phyloP scores from a whole-genome alignment of 2,797 vertebrate genomes.

The Pachyuromys duprasi region DNA sequence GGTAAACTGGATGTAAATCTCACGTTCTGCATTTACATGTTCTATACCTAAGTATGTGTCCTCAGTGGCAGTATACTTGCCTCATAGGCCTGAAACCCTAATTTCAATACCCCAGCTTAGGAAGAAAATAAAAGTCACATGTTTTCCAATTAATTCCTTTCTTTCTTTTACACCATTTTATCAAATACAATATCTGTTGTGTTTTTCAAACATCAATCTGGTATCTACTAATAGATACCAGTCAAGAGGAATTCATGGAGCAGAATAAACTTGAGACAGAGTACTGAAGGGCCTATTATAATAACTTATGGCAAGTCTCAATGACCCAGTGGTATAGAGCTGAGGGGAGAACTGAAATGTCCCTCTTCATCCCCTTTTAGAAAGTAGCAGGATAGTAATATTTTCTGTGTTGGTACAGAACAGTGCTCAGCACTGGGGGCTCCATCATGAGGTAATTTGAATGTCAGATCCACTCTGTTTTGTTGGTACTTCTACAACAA shows the following conservation, averaged over 20 bases:
- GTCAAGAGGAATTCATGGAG: slow-evolving; percentile 1
- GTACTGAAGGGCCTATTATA: not conserved
- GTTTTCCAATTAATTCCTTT: not conserved
- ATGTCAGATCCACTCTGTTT: not conserved
- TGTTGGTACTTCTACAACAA: not conserved
- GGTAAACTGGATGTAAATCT: not conserved
- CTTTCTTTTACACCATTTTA: not conserved
- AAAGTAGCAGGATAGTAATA: not conserved
- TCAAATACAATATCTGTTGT: not conserved
- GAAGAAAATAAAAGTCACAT: not conserved
- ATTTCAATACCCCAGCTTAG: not conserved
- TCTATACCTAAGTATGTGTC: not conserved
- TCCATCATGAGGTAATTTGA: not conserved
- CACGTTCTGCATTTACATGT: not conserved
- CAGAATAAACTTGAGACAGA: slow-evolving; percentile 10
- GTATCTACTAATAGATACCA: not conserved
- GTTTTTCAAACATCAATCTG: not conserved
- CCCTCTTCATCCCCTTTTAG: not conserved
- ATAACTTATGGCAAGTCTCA: not conserved
- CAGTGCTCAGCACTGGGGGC: not conserved
- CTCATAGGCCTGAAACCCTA: not conserved
- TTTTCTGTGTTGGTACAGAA: too few species aligned
- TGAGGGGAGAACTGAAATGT: not conserved
- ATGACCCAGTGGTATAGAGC: not conserved
- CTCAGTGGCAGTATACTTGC: not conserved